A percentile compares a stretch with the other conserved stretches of the same genome.
Evolutionary conservation across 2,113 vertebrate species (phyloP).

Genomic region (Pedionomus torquatus): DNA sequence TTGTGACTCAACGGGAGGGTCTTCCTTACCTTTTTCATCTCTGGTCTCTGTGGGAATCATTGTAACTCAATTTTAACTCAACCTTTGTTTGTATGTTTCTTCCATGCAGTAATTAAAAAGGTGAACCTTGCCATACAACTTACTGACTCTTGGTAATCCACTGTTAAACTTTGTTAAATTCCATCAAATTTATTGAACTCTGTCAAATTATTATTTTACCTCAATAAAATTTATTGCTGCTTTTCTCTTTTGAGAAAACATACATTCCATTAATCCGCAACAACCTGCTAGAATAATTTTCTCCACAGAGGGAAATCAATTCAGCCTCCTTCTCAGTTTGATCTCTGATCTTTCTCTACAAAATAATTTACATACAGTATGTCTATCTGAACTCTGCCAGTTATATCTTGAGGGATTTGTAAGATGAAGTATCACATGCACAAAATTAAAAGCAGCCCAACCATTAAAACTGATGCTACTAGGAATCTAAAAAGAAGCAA

Average conservation of each 20-base stretch:
- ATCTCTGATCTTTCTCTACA: background rate
- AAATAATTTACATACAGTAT: background rate
- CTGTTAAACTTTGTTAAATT: background rate
- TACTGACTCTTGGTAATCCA: background rate
- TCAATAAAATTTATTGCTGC: background rate
- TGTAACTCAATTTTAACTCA: background rate
- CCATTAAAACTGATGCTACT: background rate
- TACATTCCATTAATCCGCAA: background rate
- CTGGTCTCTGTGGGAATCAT: background rate
- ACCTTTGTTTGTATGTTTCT: background rate
- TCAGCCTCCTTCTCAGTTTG: background rate
- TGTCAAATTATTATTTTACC: background rate
- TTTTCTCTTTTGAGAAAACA: background rate
- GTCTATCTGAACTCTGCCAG: background rate
- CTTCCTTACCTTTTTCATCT: background rate
- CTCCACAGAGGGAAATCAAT: constrained; percentile 4
- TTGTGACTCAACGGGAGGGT: background rate
- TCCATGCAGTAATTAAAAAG: background rate
- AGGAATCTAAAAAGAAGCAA: background rate
- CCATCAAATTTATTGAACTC: background rate
- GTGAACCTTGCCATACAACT: background rate
- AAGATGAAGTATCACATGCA: background rate
- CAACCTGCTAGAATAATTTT: background rate
- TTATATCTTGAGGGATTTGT: background rate
- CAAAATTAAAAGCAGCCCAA: background rate